A percentile compares a stretch with the other conserved stretches of the same genome.
Evolutionary conservation across 1,140 invertebrate genomes (phyloP).

Genomic region (Trichonephila clavata): DNA sequence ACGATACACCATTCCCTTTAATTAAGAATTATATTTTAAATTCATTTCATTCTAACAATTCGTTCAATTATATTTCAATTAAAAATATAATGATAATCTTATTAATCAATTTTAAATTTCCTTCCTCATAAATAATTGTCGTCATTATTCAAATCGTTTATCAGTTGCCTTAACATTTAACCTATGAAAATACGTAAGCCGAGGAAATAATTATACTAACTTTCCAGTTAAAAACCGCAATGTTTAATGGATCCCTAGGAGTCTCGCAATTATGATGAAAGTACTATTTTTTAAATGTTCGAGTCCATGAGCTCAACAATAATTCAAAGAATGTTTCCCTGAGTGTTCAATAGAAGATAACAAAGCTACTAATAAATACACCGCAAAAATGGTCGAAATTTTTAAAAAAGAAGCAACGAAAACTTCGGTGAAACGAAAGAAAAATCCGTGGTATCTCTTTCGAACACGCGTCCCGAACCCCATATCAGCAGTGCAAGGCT

Average conservation of each 20-base stretch:
- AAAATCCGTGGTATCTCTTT: constrained; percentile 17
- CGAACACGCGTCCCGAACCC: neutral
- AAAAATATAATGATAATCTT: no score
- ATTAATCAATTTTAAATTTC: no score
- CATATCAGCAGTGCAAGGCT: constrained; percentile 51
- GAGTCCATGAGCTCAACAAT: neutral
- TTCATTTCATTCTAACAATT: no score
- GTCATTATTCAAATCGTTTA: no score
- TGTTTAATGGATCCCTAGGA: neutral
- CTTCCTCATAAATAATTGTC: no score
- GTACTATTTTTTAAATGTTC: neutral
- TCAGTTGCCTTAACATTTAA: neutral
- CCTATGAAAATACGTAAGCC: neutral
- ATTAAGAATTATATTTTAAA: no score
- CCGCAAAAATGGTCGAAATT: neutral
- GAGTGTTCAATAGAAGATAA: constrained; percentile 29
- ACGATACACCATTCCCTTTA: no score
- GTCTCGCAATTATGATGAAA: neutral
- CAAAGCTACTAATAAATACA: constrained; percentile 40
- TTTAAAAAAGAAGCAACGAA: neutral
- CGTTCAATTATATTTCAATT: no score
- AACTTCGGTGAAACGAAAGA: neutral
- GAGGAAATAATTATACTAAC: neutral
- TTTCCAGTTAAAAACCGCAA: neutral
- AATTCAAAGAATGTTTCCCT: constrained; percentile 5